Evolutionary conservation across 2,888 invertebrate species (phyloP), one percentile per base, ranked within the genome.

Genomic region (Anthrax anthrax): DNA sequence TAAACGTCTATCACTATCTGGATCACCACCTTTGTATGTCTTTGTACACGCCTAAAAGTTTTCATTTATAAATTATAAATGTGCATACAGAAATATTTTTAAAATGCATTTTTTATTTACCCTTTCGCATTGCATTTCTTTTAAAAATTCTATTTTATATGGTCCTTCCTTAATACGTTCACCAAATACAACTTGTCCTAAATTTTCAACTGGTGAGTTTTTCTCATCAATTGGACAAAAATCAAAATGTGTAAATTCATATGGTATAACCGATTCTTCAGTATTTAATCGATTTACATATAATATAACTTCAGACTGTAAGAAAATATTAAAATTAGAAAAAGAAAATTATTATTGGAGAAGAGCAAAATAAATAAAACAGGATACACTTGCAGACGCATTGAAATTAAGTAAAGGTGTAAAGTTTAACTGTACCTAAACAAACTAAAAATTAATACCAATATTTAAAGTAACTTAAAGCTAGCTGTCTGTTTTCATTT

Each of bases 161-260:
- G 85, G 86, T 44, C 96, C 95, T 1, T 95, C 88, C 45, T 94
- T 74, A 61, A 98, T 97, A 59, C 98, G 75, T 71, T 98, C 97
- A n/a, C 98, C 98, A 66, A 98, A 97, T 1, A 98, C 89, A 37
- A 98, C 96, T 72, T 98, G 98, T 1, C 98, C 98, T 44, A 98
- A 77, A 62, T 98, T 98, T 70, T 98, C 98, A 1, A 90, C 90
- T 0, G 96, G 96, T 1, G 92, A 90, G 56, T 83, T 77, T 27
- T 77, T 77, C 52, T 82, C 80, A 56, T 81, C 78, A 5, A 77
- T 74, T 18, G 75, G 63, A 66, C 98, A 98, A 66, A 98, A 97
- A 67, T 98, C 97, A 68, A 97, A 98, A 64, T 92, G 86, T 65
- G 87, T 84, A 65, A 98, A 98, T 70, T 98, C 98, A 71, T 91